A percentile compares a stretch with the other conserved stretches of the same genome.
phyloP scores from a whole-genome alignment of 2,797 vertebrate species.

The Gallirallus australis region DNA sequence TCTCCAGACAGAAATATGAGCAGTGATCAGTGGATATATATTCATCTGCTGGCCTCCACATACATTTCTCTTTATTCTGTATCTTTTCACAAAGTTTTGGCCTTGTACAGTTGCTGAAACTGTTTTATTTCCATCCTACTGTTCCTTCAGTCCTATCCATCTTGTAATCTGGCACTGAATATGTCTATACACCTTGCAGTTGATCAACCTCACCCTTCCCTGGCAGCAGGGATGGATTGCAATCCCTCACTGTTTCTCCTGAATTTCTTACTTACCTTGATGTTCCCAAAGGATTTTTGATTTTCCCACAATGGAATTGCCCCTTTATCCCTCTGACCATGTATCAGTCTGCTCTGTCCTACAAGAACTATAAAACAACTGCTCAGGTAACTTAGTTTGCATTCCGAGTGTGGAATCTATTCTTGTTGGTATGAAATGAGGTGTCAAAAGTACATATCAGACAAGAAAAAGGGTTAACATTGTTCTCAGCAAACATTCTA shows the following conservation, averaged over 20 bases:
- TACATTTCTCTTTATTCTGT: neutral
- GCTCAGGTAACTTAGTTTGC: neutral
- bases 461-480: too few species aligned
- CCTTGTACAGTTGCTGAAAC: neutral
- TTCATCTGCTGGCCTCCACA: neutral
- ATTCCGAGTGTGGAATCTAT: neutral
- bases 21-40: neutral
- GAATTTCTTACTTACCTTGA: neutral
- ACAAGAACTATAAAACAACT: fast-evolving
- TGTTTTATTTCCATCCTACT: neutral
- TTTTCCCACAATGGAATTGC: neutral
- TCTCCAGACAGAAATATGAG: neutral
- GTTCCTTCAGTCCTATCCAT: neutral
- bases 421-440: neutral
- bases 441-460: neutral
- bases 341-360: fast-evolving
- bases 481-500: neutral
- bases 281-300: neutral
- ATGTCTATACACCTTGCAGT: neutral
- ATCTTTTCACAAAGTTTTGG: neutral
- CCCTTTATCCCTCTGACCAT: neutral
- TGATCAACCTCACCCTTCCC: neutral
- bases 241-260: neutral
- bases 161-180: neutral
- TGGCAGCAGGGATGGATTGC: neutral